Evolutionary conservation across 1,140 invertebrate species (phyloP), one percentile per base, ranked within the genome.

Genomic region (Cherax destructor): DNA sequence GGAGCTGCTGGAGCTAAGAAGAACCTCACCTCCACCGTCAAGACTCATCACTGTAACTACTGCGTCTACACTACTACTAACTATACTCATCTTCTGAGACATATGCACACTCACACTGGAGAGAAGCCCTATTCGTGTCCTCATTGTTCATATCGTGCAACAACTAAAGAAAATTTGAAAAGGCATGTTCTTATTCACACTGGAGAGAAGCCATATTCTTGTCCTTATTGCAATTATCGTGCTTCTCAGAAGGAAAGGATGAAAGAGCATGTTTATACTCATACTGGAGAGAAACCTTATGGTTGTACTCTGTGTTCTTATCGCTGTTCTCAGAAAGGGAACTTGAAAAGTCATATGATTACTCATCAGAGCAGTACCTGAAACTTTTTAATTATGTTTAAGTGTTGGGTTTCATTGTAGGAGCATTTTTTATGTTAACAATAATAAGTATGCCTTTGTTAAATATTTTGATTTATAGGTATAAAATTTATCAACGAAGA

Each of bases 1-100:
- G 88, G 88, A 78, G 81, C 88, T 24, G 81, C 88, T 69, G 88
- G 81, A 76, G 59, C 81, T 78, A 78, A 56, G 81, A 85, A 78
- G 81, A 83, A 69, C 81, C 69, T 79, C 72, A 47, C 88, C 24
- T 9, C 88, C 88, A 89, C 47, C 61, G 81, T 85, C 88, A 91
- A 91, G 88, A 91, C 83, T 18, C 88, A 91, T 78, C 83, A 78
- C 88, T 91, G 88, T 91, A 91, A 84, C 88, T 91, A 91, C 88
- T 91, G 88, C 61, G n/a, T 72, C 83, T 91, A 91, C 88, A 91
- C 88, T 49, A 91, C 88, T 50, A 91, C 76, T 24, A 91, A 91
- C 72, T 91, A 91, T 56, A 91, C 88, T 11, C 88, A 91, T 59
- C 83, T 91, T 6, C 77, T 91, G 9, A 52, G 88, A 56, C 88